Percentiles rank a stretch among this genome's conserved stretches.
phyloP scores from a whole-genome alignment of 92 coral and sea anemone genomes.

The Nematostella vectensis region DNA sequence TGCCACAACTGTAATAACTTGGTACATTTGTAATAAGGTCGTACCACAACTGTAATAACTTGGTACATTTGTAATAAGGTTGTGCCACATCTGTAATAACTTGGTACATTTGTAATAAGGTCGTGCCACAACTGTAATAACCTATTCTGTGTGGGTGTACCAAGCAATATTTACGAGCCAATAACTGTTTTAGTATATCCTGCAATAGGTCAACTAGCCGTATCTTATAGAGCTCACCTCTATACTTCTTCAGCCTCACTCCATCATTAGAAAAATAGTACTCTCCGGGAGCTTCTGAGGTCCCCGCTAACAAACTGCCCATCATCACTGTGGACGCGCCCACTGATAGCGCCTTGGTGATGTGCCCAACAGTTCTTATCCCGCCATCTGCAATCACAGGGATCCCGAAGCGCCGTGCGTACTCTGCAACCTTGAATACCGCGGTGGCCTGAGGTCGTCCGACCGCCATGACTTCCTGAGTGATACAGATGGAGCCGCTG shows the following conservation, averaged over 20 bases:
- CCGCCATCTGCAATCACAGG: conserved; percentile 99
- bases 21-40: too few relatives aligned
- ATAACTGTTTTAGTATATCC: too few relatives aligned
- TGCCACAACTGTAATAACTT: too few relatives aligned
- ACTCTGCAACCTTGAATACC: conserved; percentile 87
- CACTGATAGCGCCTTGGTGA: conserved; percentile 78
- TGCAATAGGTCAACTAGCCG: too few relatives aligned
- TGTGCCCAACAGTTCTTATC: conserved; percentile 77
- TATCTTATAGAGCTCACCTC: conserved; percentile 68
- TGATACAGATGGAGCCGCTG: conserved; percentile 95
- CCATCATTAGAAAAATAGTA: conserved; percentile 86
- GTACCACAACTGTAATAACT: too few relatives aligned
- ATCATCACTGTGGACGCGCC: conserved; percentile 99
- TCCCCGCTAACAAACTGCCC: conserved; percentile 98
- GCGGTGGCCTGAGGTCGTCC: conserved; percentile 99
- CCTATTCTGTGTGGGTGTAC: too few relatives aligned
- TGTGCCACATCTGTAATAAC: too few relatives aligned
- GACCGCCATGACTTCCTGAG: conserved; percentile 98
- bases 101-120: too few relatives aligned
- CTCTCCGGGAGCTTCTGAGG: conserved; percentile 96
- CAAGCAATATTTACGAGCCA: too few relatives aligned
- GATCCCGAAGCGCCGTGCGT: conserved; percentile 83
- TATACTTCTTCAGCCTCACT: conserved; percentile 82
- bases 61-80: too few relatives aligned
- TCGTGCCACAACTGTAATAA: too few relatives aligned